Evolutionary conservation across 2,797 vertebrate species (phyloP), one percentile per base, ranked within the genome.

Genomic region (Myiotriccus ornatus): DNA sequence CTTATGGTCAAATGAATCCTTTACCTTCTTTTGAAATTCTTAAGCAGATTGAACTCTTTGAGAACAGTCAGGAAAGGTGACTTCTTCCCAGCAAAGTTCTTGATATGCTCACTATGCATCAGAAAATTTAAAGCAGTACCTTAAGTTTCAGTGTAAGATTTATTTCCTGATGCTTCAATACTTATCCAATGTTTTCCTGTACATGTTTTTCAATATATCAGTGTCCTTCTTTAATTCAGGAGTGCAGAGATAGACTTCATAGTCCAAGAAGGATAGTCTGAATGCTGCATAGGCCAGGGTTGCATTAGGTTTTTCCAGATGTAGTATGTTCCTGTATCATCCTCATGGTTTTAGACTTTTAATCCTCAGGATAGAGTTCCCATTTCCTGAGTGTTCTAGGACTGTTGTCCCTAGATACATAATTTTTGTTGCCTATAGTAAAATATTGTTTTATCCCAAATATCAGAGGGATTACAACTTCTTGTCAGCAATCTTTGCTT

Each of bases 1-100:
- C 10, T 88, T 76, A 65, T 24, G 24, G 44, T 59, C 35, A 82
- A 82, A 90, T 65, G 7, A 84, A 63, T 90, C 46, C 20, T 87
- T 62, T 74, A 71, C 17, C 10, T 41, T 39, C 41, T 47, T 88
- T 81, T 81, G 37, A 43, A 81, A 68, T 64, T 64, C 27, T 64
- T 81, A 69, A 84, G 12, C 13, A 78, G 39, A 71, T 47, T 52
- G 25, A 70, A 56, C 3, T 65, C 30, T 22, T 65, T 62, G 8
- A 12, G 28, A 69, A 57, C 8, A 75, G 27, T 39, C 30, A 60
- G 0, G 0, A 88, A 62, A 2, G 1, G 6, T 57, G 46, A 57
- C 24, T 80, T 68, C 8, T 81, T 79, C 55, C 21, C 69, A 52
- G 8, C 5, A 8, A 23, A 21, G 43, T 21, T 64, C 2, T 71